These are phyloP conservation scores for Polyommatus icarus DNA, from an alignment of 2,888 invertebrate genomes.

Conservation along the genomic window DNA sequence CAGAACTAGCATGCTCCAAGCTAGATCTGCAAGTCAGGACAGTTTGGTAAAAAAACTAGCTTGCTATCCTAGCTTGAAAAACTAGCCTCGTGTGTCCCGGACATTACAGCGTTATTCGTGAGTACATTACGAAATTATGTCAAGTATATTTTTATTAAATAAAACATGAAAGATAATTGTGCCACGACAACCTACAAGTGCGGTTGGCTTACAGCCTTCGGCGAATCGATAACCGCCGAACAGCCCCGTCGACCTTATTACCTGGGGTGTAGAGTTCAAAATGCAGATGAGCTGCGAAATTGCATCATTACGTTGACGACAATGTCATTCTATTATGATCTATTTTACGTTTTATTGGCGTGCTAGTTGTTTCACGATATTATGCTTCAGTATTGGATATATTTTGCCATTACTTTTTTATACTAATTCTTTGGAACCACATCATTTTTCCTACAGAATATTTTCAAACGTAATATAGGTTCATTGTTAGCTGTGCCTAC, in stretches of 20 bases:
- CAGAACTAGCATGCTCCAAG: too few relatives aligned
- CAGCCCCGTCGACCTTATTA: neutral
- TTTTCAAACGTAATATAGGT: too few relatives aligned
- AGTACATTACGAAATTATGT: neutral
- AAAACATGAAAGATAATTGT: conserved; percentile 20
- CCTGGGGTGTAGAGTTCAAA: neutral
- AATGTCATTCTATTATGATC: conserved; percentile 9
- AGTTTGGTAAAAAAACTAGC: too few relatives aligned
- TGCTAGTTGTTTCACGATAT: neutral
- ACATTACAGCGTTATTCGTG: neutral
- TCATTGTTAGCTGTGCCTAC: too few relatives aligned
- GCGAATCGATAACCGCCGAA: neutral
- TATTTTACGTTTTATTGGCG: conserved; percentile 10
- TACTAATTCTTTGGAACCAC: too few relatives aligned
- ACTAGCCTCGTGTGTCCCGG: too few relatives aligned
- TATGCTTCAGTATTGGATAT: neutral
- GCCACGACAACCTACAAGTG: conserved; percentile 4
- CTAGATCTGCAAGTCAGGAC: too few relatives aligned
- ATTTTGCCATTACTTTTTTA: too few relatives aligned
- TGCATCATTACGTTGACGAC: conserved; percentile 4
- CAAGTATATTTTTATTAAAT: conserved; percentile 22
- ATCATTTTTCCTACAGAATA: too few relatives aligned
- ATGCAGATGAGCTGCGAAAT: neutral
- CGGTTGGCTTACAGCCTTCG: conserved; percentile 8
- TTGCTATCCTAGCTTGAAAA: too few relatives aligned